phyloP scores from a whole-genome alignment of 1,140 invertebrate genomes.

The Copidosoma floridanum region DNA sequence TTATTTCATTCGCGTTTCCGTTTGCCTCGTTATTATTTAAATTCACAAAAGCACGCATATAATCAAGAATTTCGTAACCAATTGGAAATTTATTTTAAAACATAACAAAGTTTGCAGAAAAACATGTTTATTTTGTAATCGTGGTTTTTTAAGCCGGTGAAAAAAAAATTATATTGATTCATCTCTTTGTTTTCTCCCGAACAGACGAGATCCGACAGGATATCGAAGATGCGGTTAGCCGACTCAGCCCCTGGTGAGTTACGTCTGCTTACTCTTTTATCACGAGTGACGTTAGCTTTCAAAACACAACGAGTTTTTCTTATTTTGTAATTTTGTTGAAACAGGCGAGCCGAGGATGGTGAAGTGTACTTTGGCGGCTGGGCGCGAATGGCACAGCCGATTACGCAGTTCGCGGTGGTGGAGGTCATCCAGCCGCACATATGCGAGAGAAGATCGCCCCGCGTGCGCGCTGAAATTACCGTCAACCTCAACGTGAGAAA shows the following conservation, averaged over 20 bases:
- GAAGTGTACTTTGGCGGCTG: slow-evolving; percentile 92
- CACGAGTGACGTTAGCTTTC: too few species aligned
- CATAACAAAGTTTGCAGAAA: too few species aligned
- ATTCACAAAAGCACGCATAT: too few species aligned
- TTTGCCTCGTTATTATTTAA: too few species aligned
- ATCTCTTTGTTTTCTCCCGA: too few species aligned
- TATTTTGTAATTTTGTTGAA: slow-evolving; percentile 15
- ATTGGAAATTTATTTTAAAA: too few species aligned
- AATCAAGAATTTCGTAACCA: too few species aligned
- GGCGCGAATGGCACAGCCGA: slow-evolving; percentile 97
- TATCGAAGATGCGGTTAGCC: slow-evolving; percentile 93
- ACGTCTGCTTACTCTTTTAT: neutral
- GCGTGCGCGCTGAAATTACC: slow-evolving; percentile 91
- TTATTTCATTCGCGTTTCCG: too few species aligned
- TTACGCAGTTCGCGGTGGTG: slow-evolving; percentile 90
- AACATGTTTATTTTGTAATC: too few species aligned
- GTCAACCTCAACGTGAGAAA: slow-evolving; percentile 86
- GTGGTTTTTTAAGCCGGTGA: too few species aligned
- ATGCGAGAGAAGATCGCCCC: slow-evolving; percentile 89
- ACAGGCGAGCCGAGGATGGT: slow-evolving; percentile 81
- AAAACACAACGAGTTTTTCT: slow-evolving; percentile 2
- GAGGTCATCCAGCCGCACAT: slow-evolving; percentile 89
- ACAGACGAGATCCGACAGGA: slow-evolving; percentile 97
- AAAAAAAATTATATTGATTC: too few species aligned
- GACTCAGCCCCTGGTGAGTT: slow-evolving; percentile 88